phyloP scores from a whole-genome alignment of 2,888 invertebrate species.

The Polylopha cassiicola region DNA sequence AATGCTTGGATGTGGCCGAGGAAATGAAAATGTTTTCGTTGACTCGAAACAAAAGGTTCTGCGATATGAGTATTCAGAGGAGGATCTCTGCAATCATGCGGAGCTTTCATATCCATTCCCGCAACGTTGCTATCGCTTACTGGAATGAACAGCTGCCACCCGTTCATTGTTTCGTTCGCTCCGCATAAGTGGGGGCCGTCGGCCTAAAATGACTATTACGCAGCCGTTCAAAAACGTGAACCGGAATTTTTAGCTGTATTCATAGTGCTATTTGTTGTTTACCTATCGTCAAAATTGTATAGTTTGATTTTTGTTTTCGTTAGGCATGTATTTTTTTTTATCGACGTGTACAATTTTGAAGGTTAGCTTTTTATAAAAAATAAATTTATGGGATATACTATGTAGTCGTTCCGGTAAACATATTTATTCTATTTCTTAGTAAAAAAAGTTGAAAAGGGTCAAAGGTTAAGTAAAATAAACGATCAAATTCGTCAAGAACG shows the following conservation, averaged over 20 bases:
- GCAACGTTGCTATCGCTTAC: slow-evolving; percentile 49
- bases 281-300: too few species aligned
- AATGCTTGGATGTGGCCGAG: slow-evolving; percentile 38
- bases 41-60: slow-evolving; percentile 47
- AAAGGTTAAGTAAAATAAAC: background rate
- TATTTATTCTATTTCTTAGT: background rate
- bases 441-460: background rate
- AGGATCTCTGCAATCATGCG: slow-evolving; percentile 48
- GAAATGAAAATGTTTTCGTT: slow-evolving; percentile 53
- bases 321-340: too few species aligned
- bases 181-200: slow-evolving; percentile 40
- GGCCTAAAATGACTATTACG: slow-evolving; percentile 38
- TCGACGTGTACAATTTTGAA: too few species aligned
- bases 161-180: slow-evolving; percentile 50
- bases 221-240: slow-evolving; percentile 29
- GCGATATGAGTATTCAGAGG: slow-evolving; percentile 41
- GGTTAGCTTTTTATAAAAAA: too few species aligned
- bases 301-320: too few species aligned
- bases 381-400: background rate
- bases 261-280: slow-evolving; percentile 2
- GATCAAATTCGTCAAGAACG: background rate
- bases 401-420: background rate
- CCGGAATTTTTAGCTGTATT: slow-evolving; percentile 11
- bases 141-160: slow-evolving; percentile 53
- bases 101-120: slow-evolving; percentile 45